A percentile compares a stretch with the other conserved stretches of the same genome.
These are phyloP conservation scores for Macropus fuliginosus DNA, from an alignment of 2,797 vertebrate species.

Conservation along the genomic window DNA sequence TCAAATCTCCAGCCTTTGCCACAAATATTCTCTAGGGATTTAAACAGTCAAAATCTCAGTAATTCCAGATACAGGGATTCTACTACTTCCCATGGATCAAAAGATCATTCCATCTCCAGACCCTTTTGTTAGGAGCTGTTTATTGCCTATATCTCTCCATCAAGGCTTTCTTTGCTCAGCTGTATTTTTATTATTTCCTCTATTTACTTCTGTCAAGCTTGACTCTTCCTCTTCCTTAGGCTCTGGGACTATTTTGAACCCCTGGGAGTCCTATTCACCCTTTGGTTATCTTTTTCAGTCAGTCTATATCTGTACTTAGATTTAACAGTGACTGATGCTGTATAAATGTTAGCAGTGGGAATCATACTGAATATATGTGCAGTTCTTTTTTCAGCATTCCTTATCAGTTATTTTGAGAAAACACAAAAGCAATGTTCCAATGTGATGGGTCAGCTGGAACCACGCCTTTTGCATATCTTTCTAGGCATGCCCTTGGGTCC, in stretches of 20 bases:
- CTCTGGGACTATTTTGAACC: background rate
- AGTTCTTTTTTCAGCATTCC: slow-evolving; percentile 10
- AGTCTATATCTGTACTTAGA: background rate
- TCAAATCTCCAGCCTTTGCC: background rate
- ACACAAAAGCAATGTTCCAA: slow-evolving; percentile 23
- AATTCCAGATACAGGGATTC: background rate
- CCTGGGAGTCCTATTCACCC: background rate
- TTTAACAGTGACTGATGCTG: background rate
- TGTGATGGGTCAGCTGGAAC: slow-evolving; percentile 10
- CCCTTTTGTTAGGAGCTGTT: background rate
- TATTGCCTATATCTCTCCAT: background rate
- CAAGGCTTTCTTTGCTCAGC: slow-evolving; percentile 11
- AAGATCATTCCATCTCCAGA: background rate
- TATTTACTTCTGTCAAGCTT: slow-evolving; percentile 1
- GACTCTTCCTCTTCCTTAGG: background rate
- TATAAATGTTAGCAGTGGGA: slow-evolving; percentile 17
- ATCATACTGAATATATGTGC: background rate
- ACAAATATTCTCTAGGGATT: background rate
- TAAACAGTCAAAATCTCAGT: background rate
- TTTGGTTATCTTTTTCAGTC: slow-evolving; percentile 4
- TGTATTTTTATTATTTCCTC: slow-evolving; percentile 21
- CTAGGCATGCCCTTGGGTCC: background rate
- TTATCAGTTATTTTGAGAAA: slow-evolving; percentile 43
- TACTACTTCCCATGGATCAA: background rate
- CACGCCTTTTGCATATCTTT: background rate